A percentile compares a stretch with the other conserved stretches of the same genome.
These are phyloP conservation scores for Chrysomela aeneicollis DNA, from an alignment of 2,888 invertebrate species.

Conservation along the genomic window DNA sequence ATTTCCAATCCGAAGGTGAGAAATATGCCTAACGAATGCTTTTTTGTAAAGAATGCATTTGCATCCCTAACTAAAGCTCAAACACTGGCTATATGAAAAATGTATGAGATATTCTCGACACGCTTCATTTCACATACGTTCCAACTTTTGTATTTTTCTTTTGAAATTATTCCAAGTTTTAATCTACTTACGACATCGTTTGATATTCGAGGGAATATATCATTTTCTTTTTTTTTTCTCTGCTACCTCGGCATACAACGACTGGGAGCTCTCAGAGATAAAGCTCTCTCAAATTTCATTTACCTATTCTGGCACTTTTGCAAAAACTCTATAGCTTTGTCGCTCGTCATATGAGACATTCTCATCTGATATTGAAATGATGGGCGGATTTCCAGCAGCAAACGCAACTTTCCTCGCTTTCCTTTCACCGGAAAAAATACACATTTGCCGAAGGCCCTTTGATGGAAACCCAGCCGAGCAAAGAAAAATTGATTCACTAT, in stretches of 20 bases:
- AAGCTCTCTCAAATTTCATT: constrained; percentile 21
- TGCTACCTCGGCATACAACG: not conserved
- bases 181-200: constrained; percentile 50
- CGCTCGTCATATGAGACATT: constrained; percentile 14
- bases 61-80: constrained; percentile 57
- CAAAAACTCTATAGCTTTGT: constrained; percentile 21
- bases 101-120: constrained; percentile 52
- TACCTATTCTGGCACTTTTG: constrained; percentile 15
- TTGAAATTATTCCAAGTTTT: constrained; percentile 51
- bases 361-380: constrained; percentile 17
- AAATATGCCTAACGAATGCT: constrained; percentile 1
- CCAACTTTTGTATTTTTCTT: constrained; percentile 44
- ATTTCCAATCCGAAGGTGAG: not conserved
- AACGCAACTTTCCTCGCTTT: not conserved
- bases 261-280: not conserved
- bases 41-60: constrained; percentile 51
- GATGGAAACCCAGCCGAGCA: not conserved
- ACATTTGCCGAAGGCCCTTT: not conserved
- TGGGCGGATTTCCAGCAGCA: constrained; percentile 8
- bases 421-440: not conserved
- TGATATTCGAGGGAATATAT: constrained; percentile 50
- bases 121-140: constrained; percentile 51
- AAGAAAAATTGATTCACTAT: no score
- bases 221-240: constrained; percentile 44
- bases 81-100: constrained; percentile 57